Evolutionary conservation across 2,113 vertebrate species (phyloP).

Genomic region (Miniopterus natalensis): DNA sequence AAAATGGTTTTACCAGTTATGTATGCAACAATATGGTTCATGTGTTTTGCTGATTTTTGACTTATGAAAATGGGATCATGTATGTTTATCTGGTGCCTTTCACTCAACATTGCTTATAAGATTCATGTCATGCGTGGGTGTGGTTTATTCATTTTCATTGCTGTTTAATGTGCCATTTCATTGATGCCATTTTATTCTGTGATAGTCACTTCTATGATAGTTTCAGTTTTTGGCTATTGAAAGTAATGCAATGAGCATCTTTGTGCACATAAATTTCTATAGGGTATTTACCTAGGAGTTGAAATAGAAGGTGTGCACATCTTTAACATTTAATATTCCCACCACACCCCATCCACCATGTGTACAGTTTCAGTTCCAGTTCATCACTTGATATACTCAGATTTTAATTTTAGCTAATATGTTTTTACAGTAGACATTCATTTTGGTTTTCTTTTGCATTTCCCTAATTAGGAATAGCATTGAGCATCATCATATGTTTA

Average conservation of each 20-base stretch:
- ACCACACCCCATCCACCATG: fast-evolving
- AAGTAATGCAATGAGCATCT: background rate
- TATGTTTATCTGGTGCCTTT: background rate
- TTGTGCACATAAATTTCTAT: background rate
- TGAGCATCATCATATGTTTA: background rate
- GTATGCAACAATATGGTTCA: background rate
- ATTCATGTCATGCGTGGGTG: background rate
- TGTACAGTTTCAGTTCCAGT: background rate
- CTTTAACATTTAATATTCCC: background rate
- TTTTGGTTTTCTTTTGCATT: background rate
- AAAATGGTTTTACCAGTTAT: background rate
- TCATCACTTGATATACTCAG: background rate
- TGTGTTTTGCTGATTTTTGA: background rate
- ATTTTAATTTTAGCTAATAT: background rate
- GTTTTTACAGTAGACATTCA: background rate
- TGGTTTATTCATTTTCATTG: background rate
- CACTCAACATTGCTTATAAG: background rate
- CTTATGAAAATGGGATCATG: background rate
- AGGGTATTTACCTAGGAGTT: background rate
- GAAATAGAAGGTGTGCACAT: background rate
- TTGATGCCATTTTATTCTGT: background rate
- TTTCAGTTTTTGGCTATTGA: background rate
- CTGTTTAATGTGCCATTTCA: background rate
- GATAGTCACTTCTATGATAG: background rate
- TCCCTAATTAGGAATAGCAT: background rate